These are phyloP conservation scores for Empidonax alnorum DNA, from an alignment of 2,113 vertebrate species.

Conservation along the genomic window DNA sequence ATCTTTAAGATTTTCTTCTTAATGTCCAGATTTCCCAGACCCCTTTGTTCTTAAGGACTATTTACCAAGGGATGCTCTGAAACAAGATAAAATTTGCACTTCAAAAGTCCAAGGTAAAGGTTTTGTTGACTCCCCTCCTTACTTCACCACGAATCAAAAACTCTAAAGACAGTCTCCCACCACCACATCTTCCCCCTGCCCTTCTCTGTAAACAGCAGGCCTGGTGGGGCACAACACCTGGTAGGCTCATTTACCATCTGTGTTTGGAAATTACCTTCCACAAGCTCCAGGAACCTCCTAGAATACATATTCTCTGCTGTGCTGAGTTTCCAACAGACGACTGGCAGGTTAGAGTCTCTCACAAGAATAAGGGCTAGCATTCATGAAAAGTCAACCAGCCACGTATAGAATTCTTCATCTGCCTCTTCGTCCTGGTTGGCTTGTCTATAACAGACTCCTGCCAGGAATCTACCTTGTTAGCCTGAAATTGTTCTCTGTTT, in stretches of 20 bases:
- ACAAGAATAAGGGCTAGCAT: not conserved
- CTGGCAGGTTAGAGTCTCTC: not conserved
- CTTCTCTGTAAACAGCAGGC: not conserved
- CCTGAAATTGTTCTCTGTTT: not conserved
- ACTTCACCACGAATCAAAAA: not conserved
- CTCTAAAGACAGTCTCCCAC: not conserved
- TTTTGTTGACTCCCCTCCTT: not conserved
- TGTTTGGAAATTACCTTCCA: not conserved
- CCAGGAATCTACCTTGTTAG: not conserved
- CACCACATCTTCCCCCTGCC: not conserved
- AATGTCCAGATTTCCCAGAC: not conserved
- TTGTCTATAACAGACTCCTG: not conserved
- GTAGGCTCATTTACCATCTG: not conserved
- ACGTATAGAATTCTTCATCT: not conserved
- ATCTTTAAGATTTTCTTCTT: not conserved
- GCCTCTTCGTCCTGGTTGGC: not conserved
- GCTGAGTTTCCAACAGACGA: too few species aligned
- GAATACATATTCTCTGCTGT: not conserved
- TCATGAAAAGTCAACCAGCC: not conserved
- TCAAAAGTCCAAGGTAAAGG: not conserved
- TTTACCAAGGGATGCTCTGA: not conserved
- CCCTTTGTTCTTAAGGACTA: not conserved
- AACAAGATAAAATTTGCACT: not conserved
- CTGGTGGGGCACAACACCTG: not conserved
- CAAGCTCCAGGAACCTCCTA: not conserved